Base-by-base conservation (phyloP, 2,888 invertebrate genomes). In the Euplexia lucipara region DNA sequence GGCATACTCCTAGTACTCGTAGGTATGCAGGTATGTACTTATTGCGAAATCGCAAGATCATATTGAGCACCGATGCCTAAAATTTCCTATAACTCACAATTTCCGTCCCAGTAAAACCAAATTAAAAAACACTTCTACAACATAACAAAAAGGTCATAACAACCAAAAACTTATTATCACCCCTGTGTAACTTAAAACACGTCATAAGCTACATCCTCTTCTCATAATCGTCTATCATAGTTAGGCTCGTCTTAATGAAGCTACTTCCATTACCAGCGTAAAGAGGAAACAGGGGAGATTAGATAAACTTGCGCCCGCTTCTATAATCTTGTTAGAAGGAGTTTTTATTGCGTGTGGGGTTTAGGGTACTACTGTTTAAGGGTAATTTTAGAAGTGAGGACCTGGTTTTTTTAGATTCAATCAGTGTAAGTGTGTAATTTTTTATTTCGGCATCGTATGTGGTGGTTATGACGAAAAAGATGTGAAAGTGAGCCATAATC, bases 241-340 rank as follows among this genome's bases (percentile, higher is more conserved):
- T 82, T 85, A 86, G 78, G 78, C 65, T 48, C 22, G 52, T 73
- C 63, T 62, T 83, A 82, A 86, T 83, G 84, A 85, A 82, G 75
- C 80, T 79, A 68, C 83, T 87, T 78, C 80, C 83, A 83, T 75
- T 81, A 81, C 83, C 83, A 89, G 87, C 84, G 86, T 60, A 79
- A 76, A 70, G 75, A 90, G 90, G 90, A 90, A 89, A 79, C 82
- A 85, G 89, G 89, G 88, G 85, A 91, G 92, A 91, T 92, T 84
- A 92, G 91, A 89, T 90, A 87, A 83, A 77, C 75, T 75, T 78
- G 82, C 82, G 80, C 75, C 77, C 75, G 77, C 65, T 76, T 70
- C 70, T 76, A 75, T 87, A 85, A 89, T 88, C 88, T 83, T 82
- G 84, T 89, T 90, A 88, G 86, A 78, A 76, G 75, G 68, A 59